Base-by-base conservation (phyloP, 2,888 invertebrate species). In the Gastrophysa polygoni region DNA sequence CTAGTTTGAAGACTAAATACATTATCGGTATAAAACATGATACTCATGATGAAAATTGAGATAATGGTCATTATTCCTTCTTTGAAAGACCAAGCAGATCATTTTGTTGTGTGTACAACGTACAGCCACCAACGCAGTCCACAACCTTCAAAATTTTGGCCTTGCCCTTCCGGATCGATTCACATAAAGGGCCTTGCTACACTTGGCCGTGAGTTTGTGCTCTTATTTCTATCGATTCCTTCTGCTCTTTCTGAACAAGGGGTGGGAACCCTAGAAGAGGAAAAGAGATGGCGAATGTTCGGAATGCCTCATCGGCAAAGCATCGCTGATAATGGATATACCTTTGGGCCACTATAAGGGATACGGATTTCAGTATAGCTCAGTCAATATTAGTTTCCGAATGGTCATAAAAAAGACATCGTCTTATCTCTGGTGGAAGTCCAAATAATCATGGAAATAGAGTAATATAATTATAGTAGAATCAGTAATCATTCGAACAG, bases 211-310 rank as follows among this genome's bases (percentile, higher is more conserved):
- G 61, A 61, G 58, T 48, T 55, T 46, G 50, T 61, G 67, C 49
- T 63, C 65, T 65, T 66, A 65, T 68, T 68, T 66, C 60, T 68
- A 68, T 68, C 65, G 68, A 68, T 68, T 66, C 63, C 57, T 59
- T 52, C 48, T 38, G 38, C 43, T 57, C 57, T 60, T 57, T 57
- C 46, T 48, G 32, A 38, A 32, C 47, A 21, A 11, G 55, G 61
- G 66, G 63, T 63, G 43, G 63, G 51, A 55, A 38, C 47, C 46
- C 28, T 14, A 57, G 57, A 43, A 61, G 20, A 17, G 29, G 57
- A 46, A 46, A 47, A 43, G 49, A 57, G 59, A 58, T 48, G 56
- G 49, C 44, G 59, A 54, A 63, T 63, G 61, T 51, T 55, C 57
- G 52, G 60, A 63, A 61, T 58, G 34, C 59, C 56, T 59, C 57